Evolutionary conservation across 2,113 vertebrate genomes (phyloP).

Genomic region (Nothocercus nigrocapillus): DNA sequence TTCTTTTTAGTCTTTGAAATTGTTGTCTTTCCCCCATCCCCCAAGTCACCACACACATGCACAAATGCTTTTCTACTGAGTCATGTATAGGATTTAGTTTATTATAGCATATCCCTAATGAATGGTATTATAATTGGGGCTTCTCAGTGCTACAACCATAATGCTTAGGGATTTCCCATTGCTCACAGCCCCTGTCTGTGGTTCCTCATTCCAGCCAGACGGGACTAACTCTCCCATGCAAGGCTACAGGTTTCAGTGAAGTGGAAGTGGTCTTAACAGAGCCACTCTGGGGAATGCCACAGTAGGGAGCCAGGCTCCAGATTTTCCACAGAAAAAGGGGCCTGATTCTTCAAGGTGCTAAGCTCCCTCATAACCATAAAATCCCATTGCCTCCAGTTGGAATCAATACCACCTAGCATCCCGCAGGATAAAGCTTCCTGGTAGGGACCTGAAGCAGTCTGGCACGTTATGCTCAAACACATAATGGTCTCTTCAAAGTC

Average conservation of each 20-base stretch:
- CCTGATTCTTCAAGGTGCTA: background rate
- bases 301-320: background rate
- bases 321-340: background rate
- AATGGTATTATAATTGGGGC: background rate
- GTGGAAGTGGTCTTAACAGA: background rate
- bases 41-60: background rate
- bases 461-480: background rate
- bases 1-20: background rate
- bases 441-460: fast-evolving
- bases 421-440: background rate
- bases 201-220: background rate
- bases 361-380: background rate
- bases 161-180: background rate
- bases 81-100: background rate
- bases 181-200: background rate
- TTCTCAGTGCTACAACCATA: background rate
- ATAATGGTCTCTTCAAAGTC: background rate
- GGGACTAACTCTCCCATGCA: background rate
- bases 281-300: background rate
- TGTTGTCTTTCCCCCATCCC: background rate
- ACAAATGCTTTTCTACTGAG: background rate
- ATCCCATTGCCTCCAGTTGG: background rate
- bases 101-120: background rate
- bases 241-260: background rate
- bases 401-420: background rate